phyloP scores from a whole-genome alignment of 1,140 invertebrate genomes.

The Samia ricini region DNA sequence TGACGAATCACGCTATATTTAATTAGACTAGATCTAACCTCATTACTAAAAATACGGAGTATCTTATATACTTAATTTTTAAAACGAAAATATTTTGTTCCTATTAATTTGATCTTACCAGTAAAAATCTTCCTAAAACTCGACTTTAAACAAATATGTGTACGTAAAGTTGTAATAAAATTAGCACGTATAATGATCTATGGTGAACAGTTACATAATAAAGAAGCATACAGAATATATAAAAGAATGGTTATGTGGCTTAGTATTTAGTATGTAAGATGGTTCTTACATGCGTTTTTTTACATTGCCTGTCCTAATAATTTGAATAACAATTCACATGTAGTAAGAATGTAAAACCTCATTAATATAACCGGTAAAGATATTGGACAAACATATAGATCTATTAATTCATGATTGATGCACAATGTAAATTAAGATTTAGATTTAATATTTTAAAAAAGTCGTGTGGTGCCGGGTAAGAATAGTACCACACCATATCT shows the following conservation, averaged over 20 bases:
- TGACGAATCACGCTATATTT: too few relatives aligned
- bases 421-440: too few relatives aligned
- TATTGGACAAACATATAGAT: background rate
- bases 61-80: too few relatives aligned
- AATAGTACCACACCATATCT: too few relatives aligned
- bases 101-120: too few relatives aligned
- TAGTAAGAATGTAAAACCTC: background rate
- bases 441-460: too few relatives aligned
- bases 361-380: too few relatives aligned
- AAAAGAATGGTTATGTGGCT: background rate
- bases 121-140: background rate
- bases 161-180: background rate
- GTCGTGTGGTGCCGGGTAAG: too few relatives aligned
- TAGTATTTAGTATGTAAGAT: background rate
- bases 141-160: background rate
- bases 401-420: background rate
- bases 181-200: background rate
- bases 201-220: background rate
- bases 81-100: too few relatives aligned
- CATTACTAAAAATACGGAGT: too few relatives aligned
- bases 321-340: background rate
- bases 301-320: background rate
- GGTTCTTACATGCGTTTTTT: background rate
- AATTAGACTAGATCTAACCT: too few relatives aligned
- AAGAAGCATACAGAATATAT: background rate